Evolutionary conservation across 2,113 vertebrate species (phyloP).

Genomic region (Coreoperca whiteheadi): DNA sequence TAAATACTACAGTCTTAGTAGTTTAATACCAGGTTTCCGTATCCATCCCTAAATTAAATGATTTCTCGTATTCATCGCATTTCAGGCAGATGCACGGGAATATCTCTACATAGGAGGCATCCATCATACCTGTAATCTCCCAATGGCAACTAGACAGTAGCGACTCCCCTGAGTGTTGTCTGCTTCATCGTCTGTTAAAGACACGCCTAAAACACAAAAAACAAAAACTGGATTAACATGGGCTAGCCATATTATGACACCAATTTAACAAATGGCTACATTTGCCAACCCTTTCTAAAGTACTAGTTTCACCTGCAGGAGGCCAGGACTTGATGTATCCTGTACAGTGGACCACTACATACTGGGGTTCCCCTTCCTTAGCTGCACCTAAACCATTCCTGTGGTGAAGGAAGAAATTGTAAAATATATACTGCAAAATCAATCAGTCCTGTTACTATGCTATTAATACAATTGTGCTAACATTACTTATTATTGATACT

Average conservation of each 20-base stretch:
- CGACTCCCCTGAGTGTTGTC: slow-evolving; percentile 94
- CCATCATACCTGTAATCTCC: slow-evolving; percentile 90
- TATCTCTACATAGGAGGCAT: not conserved
- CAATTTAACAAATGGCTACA: not conserved
- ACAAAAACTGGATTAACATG: not conserved
- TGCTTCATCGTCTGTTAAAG: slow-evolving; percentile 92
- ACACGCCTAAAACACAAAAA: slow-evolving; percentile 86
- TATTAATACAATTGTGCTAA: not conserved
- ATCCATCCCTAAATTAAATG: no score
- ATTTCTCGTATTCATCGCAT: no score
- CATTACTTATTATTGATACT: not conserved
- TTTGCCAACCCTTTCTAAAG: not conserved
- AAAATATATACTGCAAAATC: not conserved
- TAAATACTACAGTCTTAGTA: no score
- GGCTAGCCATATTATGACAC: not conserved
- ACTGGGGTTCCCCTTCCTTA: slow-evolving; percentile 95
- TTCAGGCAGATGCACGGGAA: not conserved
- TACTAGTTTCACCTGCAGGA: slow-evolving; percentile 88
- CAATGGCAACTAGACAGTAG: slow-evolving; percentile 97
- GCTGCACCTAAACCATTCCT: slow-evolving; percentile 90
- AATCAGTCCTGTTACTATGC: not conserved
- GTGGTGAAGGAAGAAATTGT: not conserved
- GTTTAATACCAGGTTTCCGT: no score
- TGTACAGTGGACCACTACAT: slow-evolving; percentile 96
- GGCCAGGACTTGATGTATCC: slow-evolving; percentile 99